Evolutionary conservation across 1,140 invertebrate species (phyloP), one percentile per base, ranked within the genome.

Genomic region (Diachasmimorpha longicaudata): DNA sequence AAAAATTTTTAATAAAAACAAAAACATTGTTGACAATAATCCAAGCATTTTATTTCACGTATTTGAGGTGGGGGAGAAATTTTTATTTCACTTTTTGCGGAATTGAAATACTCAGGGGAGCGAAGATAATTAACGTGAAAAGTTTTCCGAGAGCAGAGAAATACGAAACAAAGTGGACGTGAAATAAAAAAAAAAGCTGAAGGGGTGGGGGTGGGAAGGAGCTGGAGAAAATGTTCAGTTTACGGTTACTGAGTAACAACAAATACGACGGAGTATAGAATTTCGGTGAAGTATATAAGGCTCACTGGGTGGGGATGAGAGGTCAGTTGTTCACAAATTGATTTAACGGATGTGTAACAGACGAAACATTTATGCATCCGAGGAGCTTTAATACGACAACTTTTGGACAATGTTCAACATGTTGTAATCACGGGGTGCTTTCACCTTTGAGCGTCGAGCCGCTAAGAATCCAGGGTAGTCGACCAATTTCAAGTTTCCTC

Each of bases 1-100:
- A 31, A 31, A 31, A 31, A 31, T 4, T 42, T 42, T 39, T 39
- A 4, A 42, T 42, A 42, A 13, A 25, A 55, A 52, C 37, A 55
- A 46, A 48, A 52, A 71, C 23, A 52, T 21, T 71, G 46, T 71
- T 71, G 70, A 71, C 46, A 44, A 71, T 71, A 71, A 52, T 46
- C 70, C 70, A 31, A 71, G 42, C 70, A 23, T 71, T 71, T 71
- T 71, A 71, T 71, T 71, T 71, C 23, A 25, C 25, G 16, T 37
- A 37, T 36, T 25, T 21, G 55, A 58, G 55, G 23, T 6, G 14
- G 66, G 39, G 39, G 2, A 31, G 4, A 13, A 42, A 42, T 42
- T 42, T 42, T 42, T 31, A 63, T 63, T 63, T 25, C 23, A 5
- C 11, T 6, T 63, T 25, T 25, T 25, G 19, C 13, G 21, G 23